phyloP scores from a whole-genome alignment of 2,113 vertebrate genomes.

The Macrotus californicus region DNA sequence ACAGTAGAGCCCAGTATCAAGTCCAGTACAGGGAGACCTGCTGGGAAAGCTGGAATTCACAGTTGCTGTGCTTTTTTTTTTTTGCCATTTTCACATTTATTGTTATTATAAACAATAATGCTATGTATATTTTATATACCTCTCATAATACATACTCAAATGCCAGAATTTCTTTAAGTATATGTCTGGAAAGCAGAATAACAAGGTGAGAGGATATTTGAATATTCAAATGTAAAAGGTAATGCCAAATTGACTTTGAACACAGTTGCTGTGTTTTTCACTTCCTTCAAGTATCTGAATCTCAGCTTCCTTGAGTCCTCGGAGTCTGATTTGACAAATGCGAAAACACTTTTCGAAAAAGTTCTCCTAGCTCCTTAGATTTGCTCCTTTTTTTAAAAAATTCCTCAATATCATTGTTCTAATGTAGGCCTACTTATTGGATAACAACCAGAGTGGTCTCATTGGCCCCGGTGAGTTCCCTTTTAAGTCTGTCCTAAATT shows the following conservation, averaged over 20 bases:
- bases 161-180: neutral
- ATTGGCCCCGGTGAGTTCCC: neutral
- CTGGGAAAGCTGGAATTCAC: neutral
- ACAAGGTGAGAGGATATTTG: neutral
- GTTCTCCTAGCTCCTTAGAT: neutral
- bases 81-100: neutral
- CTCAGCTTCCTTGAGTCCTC: neutral
- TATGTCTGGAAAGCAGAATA: neutral
- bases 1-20: neutral
- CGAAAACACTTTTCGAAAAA: neutral
- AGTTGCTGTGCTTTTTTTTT: slow-evolving; percentile 7
- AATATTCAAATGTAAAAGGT: neutral
- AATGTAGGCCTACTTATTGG: neutral
- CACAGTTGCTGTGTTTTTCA: too few species aligned
- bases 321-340: neutral
- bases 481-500: slow-evolving; percentile 8
- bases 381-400: neutral
- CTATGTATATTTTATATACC: neutral
- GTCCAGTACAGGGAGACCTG: neutral
- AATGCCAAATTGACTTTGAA: neutral
- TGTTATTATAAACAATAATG: neutral
- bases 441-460: neutral
- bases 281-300: neutral
- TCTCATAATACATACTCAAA: neutral
- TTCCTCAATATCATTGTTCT: neutral